Base-by-base conservation (phyloP, 2,888 invertebrate genomes). In the Cosmopolites sordidus region DNA sequence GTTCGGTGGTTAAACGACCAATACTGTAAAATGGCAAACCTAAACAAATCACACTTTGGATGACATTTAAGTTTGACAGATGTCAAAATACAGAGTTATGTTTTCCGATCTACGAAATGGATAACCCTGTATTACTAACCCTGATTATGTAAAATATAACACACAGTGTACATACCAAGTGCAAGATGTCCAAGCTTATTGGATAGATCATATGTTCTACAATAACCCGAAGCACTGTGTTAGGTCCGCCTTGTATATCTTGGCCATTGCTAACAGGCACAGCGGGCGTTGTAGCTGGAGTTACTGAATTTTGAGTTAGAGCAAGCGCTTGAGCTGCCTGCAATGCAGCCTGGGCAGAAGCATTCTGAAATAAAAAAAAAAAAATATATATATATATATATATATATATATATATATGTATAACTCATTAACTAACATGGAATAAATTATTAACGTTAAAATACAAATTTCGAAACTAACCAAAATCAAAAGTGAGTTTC, bases 121-220 rank as follows among this genome's bases (percentile, higher is more conserved):
- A n/a, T n/a, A n/a, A n/a, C n/a, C n/a, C n/a, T n/a, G n/a, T n/a
- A n/a, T n/a, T n/a, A n/a, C n/a, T n/a, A n/a, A n/a, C n/a, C n/a
- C n/a, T n/a, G n/a, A n/a, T n/a, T n/a, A n/a, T n/a, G n/a, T n/a
- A n/a, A n/a, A n/a, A n/a, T n/a, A n/a, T n/a, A n/a, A n/a, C n/a
- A n/a, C n/a, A n/a, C n/a, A 8, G 3, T 22, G 8, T 22, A 52
- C 77, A 74, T 72, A 89, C 88, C 83, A 86, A 83, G 74, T 95
- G 91, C 63, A 99, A 84, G 60, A 97, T 92, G 75, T 99, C 99
- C 71, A 99, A 83, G 51, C 95, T 93, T 67, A 99, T 96, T 45
- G 97, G 97, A 76, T 98, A 99, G 67, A 99, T 82, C 87, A 98
- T 91, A 78, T 98, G 95, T 78, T 99, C 99, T 67, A 99, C 90